Evolutionary conservation across 2,113 vertebrate genomes (phyloP).

Genomic region (Pachypanchax playfairii): DNA sequence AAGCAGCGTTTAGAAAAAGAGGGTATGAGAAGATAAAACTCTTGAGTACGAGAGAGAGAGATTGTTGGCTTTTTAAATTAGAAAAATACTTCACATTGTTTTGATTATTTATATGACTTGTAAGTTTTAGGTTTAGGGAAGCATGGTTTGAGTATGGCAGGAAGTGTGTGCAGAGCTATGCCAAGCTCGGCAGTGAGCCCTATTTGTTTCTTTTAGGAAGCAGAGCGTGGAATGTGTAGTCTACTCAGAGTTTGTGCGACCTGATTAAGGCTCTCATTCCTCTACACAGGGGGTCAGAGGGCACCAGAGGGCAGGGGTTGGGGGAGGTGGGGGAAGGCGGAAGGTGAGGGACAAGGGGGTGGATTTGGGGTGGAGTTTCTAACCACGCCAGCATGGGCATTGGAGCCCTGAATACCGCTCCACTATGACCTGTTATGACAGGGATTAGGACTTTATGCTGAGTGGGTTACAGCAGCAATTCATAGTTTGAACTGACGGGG

Average conservation of each 20-base stretch:
- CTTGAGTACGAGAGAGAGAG: constrained; percentile 11
- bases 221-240: constrained; percentile 69
- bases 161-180: constrained; percentile 12
- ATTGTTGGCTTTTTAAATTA: constrained; percentile 9
- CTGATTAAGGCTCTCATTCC: constrained; percentile 61
- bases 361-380: constrained; percentile 71
- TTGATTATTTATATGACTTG: background rate
- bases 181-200: constrained; percentile 5
- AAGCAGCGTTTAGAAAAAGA: constrained; percentile 22
- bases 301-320: constrained; percentile 34
- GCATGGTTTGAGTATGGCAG: constrained; percentile 4
- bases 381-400: constrained; percentile 74
- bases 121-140: background rate
- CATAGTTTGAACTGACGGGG: constrained; percentile 76
- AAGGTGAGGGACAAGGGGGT: constrained; percentile 64
- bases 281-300: constrained; percentile 63
- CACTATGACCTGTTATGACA: constrained; percentile 81
- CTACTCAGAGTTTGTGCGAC: constrained; percentile 46
- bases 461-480: constrained; percentile 77
- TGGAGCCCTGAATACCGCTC: constrained; percentile 77
- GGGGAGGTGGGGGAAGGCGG: constrained; percentile 50
- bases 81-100: background rate
- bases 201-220: constrained; percentile 51
- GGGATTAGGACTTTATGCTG: constrained; percentile 77
- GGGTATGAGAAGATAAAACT: constrained; percentile 21